Evolutionary conservation across 2,888 invertebrate genomes (phyloP).

Genomic region (Troides aeacus): DNA sequence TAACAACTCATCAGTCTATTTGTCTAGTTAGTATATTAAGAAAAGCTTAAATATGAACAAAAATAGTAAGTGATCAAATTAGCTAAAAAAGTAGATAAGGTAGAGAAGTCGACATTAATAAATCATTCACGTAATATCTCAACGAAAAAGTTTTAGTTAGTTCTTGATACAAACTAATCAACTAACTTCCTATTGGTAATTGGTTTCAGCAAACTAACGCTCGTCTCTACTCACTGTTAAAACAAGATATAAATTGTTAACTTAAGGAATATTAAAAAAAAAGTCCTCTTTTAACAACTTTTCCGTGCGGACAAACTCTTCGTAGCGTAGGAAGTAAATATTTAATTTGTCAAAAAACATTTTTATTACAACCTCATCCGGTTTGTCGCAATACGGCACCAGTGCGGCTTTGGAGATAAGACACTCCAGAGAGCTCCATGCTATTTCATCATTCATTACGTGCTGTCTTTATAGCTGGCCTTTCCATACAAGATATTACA

Average conservation of each 20-base stretch:
- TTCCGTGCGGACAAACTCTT: constrained; percentile 1
- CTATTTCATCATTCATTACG: no score
- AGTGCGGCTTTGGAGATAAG: constrained; percentile 4
- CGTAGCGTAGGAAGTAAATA: constrained; percentile 8
- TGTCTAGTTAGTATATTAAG: no score
- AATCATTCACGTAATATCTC: not conserved
- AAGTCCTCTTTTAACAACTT: not conserved
- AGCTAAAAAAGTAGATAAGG: not conserved
- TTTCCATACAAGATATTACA: no score
- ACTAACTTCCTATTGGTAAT: constrained; percentile 5
- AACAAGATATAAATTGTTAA: no score
- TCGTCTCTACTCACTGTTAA: no score
- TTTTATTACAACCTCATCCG: constrained; percentile 19
- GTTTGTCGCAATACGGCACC: constrained; percentile 16
- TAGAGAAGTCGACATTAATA: not conserved
- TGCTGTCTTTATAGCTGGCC: no score
- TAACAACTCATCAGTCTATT: no score
- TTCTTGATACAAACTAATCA: not conserved
- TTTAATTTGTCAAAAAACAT: constrained; percentile 19
- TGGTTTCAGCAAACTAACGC: constrained; percentile 3
- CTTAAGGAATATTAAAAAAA: not conserved
- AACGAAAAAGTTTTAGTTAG: not conserved
- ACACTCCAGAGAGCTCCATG: constrained; percentile 7
- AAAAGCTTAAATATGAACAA: not conserved
- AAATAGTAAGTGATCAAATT: not conserved